Evolutionary conservation across 2,113 vertebrate genomes (phyloP).

Genomic region (Azemiops feae): DNA sequence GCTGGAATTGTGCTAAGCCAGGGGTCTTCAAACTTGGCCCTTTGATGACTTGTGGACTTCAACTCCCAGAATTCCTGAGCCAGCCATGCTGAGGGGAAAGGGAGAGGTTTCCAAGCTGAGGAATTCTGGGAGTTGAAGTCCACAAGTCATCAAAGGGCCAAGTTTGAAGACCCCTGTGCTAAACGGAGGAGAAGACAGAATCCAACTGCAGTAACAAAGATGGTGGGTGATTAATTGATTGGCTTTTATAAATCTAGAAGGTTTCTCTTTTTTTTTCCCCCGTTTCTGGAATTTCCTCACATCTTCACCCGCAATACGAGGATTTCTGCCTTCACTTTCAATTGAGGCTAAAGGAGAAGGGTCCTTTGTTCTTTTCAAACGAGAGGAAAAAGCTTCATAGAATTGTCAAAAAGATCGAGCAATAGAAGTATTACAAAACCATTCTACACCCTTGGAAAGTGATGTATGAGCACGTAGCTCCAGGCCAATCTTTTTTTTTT

Average conservation of each 20-base stretch:
- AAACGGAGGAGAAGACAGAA: too few relatives aligned
- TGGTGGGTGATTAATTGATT: not conserved
- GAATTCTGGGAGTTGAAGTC: too few relatives aligned
- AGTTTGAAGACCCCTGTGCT: too few relatives aligned
- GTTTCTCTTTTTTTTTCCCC: too few relatives aligned
- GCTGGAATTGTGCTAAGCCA: not conserved
- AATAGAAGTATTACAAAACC: not conserved
- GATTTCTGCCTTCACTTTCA: not conserved
- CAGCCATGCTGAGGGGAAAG: too few relatives aligned
- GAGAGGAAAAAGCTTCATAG: not conserved
- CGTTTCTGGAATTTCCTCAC: not conserved
- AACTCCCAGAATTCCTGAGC: too few relatives aligned
- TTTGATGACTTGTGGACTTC: too few relatives aligned
- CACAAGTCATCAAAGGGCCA: too few relatives aligned
- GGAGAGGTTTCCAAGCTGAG: too few relatives aligned
- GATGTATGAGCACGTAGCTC: constrained; percentile 1
- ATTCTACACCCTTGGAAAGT: constrained; percentile 28
- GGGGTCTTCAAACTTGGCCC: too few relatives aligned
- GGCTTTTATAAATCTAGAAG: not conserved
- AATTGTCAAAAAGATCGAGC: not conserved
- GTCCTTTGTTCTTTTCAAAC: not conserved
- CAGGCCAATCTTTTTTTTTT: constrained; percentile 6
- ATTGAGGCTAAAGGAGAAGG: not conserved
- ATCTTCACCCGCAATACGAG: not conserved
- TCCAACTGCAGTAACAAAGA: not conserved